These are phyloP conservation scores for Forbesichthys agassizii DNA, from an alignment of 2,113 vertebrate species.

Conservation along the genomic window DNA sequence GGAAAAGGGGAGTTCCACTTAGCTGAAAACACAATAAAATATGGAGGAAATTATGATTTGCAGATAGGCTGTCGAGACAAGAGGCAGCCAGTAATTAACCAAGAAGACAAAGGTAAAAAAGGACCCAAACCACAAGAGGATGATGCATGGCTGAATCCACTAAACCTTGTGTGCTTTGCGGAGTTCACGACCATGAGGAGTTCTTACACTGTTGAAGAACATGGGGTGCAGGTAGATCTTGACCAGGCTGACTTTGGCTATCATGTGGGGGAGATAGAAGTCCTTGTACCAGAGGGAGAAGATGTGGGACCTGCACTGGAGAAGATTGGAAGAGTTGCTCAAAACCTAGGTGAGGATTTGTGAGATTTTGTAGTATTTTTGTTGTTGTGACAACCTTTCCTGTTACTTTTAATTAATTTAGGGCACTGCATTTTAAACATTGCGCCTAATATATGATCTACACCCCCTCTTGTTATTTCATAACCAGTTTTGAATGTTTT, in stretches of 20 bases:
- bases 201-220: conserved; percentile 65
- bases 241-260: conserved; percentile 80
- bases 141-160: conserved; percentile 55
- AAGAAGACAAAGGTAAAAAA: neutral
- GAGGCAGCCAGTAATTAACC: neutral
- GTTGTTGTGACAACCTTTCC: neutral
- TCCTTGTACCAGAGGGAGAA: conserved; percentile 69
- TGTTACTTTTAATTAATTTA: neutral
- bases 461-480: neutral
- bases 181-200: conserved; percentile 70
- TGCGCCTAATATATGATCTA: too few relatives aligned
- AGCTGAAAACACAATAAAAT: neutral
- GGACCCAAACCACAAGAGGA: conserved; percentile 24
- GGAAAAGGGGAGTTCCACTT: neutral
- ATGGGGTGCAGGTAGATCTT: conserved; percentile 71
- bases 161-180: conserved; percentile 73
- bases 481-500: conserved; percentile 10
- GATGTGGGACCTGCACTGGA: conserved; percentile 66
- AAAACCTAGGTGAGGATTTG: conserved; percentile 65
- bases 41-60: neutral
- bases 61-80: neutral
- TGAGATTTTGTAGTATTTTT: neutral
- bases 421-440: neutral
- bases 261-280: conserved; percentile 79
- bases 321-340: conserved; percentile 66